Conservation (phyloP, 2,113 vertebrate genomes). For the Heliornis fulica region DNA sequence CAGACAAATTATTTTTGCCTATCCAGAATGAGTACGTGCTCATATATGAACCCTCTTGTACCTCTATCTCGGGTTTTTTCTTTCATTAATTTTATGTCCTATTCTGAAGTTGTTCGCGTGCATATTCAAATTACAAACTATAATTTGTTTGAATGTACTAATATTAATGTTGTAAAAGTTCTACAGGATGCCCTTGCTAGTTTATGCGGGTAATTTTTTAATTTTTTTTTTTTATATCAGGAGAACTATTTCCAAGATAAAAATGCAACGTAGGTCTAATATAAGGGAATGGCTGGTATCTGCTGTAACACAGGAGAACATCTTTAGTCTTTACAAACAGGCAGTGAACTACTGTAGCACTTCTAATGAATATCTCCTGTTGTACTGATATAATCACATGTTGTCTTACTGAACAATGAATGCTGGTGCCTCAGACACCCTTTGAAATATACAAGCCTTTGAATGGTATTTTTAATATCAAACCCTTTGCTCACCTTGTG, state of each 20-base stretch:
- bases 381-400: neutral
- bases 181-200: neutral
- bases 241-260: neutral
- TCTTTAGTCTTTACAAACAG: neutral
- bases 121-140: neutral
- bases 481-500: constrained; percentile 85
- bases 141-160: neutral
- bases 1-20: neutral
- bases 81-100: neutral
- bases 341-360: neutral
- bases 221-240: neutral
- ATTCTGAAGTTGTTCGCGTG: neutral
- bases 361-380: neutral
- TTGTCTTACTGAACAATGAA: neutral
- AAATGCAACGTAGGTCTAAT: neutral
- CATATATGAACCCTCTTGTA: neutral
- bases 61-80: neutral
- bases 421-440: neutral
- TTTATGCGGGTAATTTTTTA: neutral
- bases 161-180: neutral
- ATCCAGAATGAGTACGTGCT: neutral
- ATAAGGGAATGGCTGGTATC: neutral
- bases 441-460: constrained; percentile 1
- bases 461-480: neutral
- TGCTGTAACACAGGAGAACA: neutral